A percentile compares a stretch with the other conserved stretches of the same genome.
These are phyloP conservation scores for Eustalomyia histrio DNA, from an alignment of 2,888 invertebrate species.

Conservation along the genomic window DNA sequence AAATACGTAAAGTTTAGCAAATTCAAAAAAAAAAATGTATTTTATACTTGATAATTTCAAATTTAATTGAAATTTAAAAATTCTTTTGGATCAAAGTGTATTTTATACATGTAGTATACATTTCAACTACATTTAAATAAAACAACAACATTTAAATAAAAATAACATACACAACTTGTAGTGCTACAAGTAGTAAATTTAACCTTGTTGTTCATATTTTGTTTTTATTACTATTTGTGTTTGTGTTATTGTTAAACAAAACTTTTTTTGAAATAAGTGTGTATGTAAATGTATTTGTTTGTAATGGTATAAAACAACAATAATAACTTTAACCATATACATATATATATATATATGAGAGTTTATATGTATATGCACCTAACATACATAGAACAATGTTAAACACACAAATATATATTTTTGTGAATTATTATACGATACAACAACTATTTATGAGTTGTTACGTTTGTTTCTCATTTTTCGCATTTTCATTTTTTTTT, in stretches of 20 bases:
- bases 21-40: too few relatives aligned
- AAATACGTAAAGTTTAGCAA: too few relatives aligned
- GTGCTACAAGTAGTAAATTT: conserved; percentile 17
- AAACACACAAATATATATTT: not conserved
- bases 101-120: too few relatives aligned
- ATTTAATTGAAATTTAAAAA: too few relatives aligned
- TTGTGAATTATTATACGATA: not conserved
- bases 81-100: too few relatives aligned
- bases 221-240: conserved; percentile 1
- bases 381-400: not conserved
- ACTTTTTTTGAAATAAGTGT: not conserved
- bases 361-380: not conserved
- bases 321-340: not conserved
- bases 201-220: conserved; percentile 20
- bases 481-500: not conserved
- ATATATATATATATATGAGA: not conserved
- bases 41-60: too few relatives aligned
- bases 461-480: not conserved
- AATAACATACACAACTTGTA: not conserved
- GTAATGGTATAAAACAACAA: not conserved
- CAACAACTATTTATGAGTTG: not conserved
- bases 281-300: not conserved
- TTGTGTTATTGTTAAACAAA: not conserved
- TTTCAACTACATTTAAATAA: too few relatives aligned
- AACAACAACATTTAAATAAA: not conserved